Evolutionary conservation across 2,113 vertebrate species (phyloP).

Genomic region (Zeus faber): DNA sequence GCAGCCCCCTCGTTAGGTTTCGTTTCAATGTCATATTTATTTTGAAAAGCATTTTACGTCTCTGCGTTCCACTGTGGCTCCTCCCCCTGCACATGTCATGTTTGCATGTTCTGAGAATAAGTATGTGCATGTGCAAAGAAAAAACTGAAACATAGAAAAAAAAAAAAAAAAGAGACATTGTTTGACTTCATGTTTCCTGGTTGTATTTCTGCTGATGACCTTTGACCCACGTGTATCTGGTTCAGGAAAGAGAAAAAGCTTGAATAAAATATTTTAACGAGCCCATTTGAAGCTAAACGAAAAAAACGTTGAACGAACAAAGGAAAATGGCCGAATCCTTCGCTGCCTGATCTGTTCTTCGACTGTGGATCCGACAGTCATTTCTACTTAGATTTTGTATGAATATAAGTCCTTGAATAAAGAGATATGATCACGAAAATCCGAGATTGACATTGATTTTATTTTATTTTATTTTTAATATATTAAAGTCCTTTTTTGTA

Average conservation of each 20-base stretch:
- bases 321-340: constrained; percentile 75
- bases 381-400: constrained; percentile 95
- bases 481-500: too few species aligned
- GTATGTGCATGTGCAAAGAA: constrained; percentile 86
- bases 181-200: constrained; percentile 82
- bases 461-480: too few species aligned
- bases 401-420: constrained; percentile 91
- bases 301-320: constrained; percentile 51
- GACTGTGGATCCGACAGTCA: constrained; percentile 85
- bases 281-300: constrained; percentile 41
- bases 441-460: not conserved
- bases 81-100: constrained; percentile 81
- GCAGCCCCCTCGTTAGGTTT: too few species aligned
- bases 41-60: constrained; percentile 71
- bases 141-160: too few species aligned
- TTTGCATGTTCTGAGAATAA: constrained; percentile 91
- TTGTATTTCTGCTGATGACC: constrained; percentile 86
- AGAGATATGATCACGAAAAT: constrained; percentile 64
- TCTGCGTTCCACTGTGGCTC: constrained; percentile 78
- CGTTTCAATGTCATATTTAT: too few species aligned
- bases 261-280: constrained; percentile 70
- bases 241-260: constrained; percentile 61
- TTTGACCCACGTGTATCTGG: constrained; percentile 83
- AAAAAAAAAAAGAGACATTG: constrained; percentile 49
- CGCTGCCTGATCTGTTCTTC: constrained; percentile 83